phyloP scores from a whole-genome alignment of 2,888 invertebrate species.

The Lithosia quadra region DNA sequence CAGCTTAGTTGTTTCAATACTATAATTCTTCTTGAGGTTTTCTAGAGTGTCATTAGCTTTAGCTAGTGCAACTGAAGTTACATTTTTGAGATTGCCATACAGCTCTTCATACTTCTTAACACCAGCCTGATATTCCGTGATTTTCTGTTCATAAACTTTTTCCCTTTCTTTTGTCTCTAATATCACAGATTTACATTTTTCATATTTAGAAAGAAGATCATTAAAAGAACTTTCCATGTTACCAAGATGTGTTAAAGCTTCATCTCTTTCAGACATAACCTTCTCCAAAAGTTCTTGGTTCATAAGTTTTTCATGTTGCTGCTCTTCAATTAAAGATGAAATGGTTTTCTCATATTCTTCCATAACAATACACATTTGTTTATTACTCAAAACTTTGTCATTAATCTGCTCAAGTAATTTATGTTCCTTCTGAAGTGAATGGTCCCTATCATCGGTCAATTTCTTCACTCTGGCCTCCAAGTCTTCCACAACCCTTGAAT shows the following conservation, averaged over 20 bases:
- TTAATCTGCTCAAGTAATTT: slow-evolving; percentile 72
- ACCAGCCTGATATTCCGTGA: slow-evolving; percentile 90
- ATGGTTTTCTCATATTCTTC: slow-evolving; percentile 93
- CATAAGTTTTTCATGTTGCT: slow-evolving; percentile 88
- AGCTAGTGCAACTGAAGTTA: slow-evolving; percentile 93
- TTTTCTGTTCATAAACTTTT: slow-evolving; percentile 89
- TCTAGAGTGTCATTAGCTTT: slow-evolving; percentile 93
- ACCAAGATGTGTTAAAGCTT: slow-evolving; percentile 86
- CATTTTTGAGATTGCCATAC: slow-evolving; percentile 93
- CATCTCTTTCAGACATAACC: slow-evolving; percentile 85
- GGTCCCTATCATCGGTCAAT: slow-evolving; percentile 70
- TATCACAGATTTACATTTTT: slow-evolving; percentile 88
- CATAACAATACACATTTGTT: slow-evolving; percentile 89
- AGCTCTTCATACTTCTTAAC: slow-evolving; percentile 92
- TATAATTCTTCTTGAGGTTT: slow-evolving; percentile 89
- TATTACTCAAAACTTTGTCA: slow-evolving; percentile 75
- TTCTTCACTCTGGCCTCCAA: slow-evolving; percentile 72
- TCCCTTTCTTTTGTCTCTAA: slow-evolving; percentile 87
- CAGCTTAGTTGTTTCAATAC: slow-evolving; percentile 92
- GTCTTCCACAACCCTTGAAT: slow-evolving; percentile 67
- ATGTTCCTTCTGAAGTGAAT: slow-evolving; percentile 65
- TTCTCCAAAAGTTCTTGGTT: slow-evolving; percentile 80
- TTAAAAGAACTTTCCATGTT: slow-evolving; percentile 89
- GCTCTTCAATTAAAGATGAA: slow-evolving; percentile 90
- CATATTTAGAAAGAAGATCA: slow-evolving; percentile 88